Base-by-base conservation (phyloP, 23 tunicate genomes). In the Clavelina lepadiformis region DNA sequence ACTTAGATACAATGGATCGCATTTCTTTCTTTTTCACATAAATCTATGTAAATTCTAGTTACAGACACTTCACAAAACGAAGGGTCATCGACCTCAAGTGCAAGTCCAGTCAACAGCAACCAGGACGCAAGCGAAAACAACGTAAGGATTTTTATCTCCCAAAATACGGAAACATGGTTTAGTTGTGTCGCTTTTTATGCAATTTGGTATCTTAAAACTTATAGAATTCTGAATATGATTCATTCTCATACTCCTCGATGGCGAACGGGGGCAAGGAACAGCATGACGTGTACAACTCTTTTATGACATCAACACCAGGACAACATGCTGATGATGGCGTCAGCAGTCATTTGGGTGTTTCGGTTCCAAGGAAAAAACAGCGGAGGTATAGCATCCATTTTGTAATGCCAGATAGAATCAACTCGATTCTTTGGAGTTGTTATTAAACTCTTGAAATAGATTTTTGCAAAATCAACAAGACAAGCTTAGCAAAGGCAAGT, bases 311-410 rank as follows among this genome's bases (percentile, higher is more conserved):
- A n/a, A n/a, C 75, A 58, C 82, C 65, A 21, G 50, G 61, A 36
- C 84, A 68, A 29, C 36, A 49, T 27, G 66, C 27, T 7, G 75
- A 78, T 46, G 84, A 78, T 24, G 22, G 72, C 26, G 69, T 28
- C 7, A 45, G 57, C 24, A 15, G 37, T 23, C 68, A 78, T 36
- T 47, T 67, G 61, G 56, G 66, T 3, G 56, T 56, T 22, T 46
- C 59, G 8, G 69, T 58, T 19, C 84, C 84, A 5, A 38, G 84
- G 33, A 78, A 78, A 47, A 78, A 78, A 52, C 84, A 78, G 33
- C 58, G 84, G 58, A 67, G 84, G 84, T 68, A 53, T 18, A n/a
- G n/a, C n/a, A n/a, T n/a, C n/a, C n/a, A n/a, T n/a, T n/a, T n/a
- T n/a, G n/a, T n/a, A n/a, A n/a, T n/a, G n/a, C n/a, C n/a, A n/a